Percentiles rank a stretch among this genome's conserved stretches.
These are phyloP conservation scores for Eulithis prunata DNA, from an alignment of 2,888 invertebrate genomes.

Conservation along the genomic window DNA sequence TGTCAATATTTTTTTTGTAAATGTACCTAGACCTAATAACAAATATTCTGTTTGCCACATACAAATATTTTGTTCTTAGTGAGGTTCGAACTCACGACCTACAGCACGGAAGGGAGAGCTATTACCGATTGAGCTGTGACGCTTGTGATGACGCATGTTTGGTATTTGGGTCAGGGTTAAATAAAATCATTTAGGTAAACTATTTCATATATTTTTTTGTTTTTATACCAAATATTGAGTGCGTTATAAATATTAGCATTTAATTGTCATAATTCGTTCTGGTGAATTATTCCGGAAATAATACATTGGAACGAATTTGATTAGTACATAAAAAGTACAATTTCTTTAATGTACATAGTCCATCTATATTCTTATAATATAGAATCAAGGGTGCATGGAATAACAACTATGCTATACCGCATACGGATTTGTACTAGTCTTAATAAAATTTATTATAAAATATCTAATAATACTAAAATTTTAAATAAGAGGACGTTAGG, in stretches of 20 bases:
- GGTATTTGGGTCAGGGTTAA: neutral
- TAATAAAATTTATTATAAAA: constrained; percentile 58
- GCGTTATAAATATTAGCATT: constrained; percentile 79
- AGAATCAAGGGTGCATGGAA: constrained; percentile 56
- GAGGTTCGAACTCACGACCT: too few relatives aligned
- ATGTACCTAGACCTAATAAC: too few relatives aligned
- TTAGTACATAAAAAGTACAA: constrained; percentile 49
- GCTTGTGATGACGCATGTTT: neutral
- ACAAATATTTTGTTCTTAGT: too few relatives aligned
- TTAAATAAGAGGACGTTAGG: constrained; percentile 37
- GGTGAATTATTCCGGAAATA: constrained; percentile 78
- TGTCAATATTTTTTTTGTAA: too few relatives aligned
- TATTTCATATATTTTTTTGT: constrained; percentile 31
- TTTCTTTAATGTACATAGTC: neutral
- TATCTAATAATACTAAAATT: constrained; percentile 65
- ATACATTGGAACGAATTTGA: constrained; percentile 67
- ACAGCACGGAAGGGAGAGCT: too few relatives aligned
- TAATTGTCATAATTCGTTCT: constrained; percentile 62
- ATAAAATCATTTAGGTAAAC: constrained; percentile 16
- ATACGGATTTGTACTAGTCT: constrained; percentile 77
- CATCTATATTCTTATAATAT: constrained; percentile 72
- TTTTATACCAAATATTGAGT: constrained; percentile 34
- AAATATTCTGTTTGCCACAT: too few relatives aligned
- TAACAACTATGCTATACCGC: constrained; percentile 76
- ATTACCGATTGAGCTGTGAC: too few relatives aligned